These are phyloP conservation scores for Epicampocera succincta DNA, from an alignment of 2,888 invertebrate species.

Conservation along the genomic window DNA sequence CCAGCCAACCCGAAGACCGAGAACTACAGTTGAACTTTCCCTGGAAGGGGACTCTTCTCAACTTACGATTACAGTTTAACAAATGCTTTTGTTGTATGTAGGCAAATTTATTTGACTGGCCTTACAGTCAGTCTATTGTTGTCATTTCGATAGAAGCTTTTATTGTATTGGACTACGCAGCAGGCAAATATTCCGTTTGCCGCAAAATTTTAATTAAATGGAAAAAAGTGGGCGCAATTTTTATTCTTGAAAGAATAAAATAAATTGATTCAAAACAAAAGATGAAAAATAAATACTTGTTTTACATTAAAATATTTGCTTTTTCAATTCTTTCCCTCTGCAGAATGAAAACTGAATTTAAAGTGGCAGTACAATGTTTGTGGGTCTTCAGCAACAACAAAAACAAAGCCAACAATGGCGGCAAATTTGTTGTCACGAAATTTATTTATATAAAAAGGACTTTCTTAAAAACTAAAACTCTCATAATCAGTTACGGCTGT, in stretches of 20 bases:
- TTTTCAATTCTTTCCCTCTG: neutral
- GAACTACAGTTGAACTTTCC: too few species aligned
- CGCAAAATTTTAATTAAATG: constrained; percentile 64
- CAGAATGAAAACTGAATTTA: neutral
- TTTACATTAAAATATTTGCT: constrained; percentile 32
- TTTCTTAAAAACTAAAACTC: neutral
- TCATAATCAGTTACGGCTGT: neutral
- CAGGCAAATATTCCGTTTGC: constrained; percentile 41
- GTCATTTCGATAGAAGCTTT: too few species aligned
- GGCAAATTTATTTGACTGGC: too few species aligned
- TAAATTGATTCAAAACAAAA: constrained; percentile 55
- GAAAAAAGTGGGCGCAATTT: constrained; percentile 27
- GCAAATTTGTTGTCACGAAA: constrained; percentile 51
- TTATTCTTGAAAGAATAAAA: constrained; percentile 10
- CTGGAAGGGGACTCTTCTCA: too few species aligned
- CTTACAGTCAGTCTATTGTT: too few species aligned
- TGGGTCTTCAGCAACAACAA: constrained; percentile 15
- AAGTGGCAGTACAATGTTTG: constrained; percentile 14
- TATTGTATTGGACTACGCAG: constrained; percentile 8
- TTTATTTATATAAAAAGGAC: constrained; percentile 10
- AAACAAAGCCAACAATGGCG: neutral
- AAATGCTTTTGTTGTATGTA: too few species aligned
- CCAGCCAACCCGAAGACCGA: too few species aligned
- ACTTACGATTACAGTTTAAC: too few species aligned
- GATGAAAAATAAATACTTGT: constrained; percentile 43